Evolutionary conservation across 2,113 vertebrate genomes (phyloP), one percentile per base, ranked within the genome.

Genomic region (Indicator maculatus): DNA sequence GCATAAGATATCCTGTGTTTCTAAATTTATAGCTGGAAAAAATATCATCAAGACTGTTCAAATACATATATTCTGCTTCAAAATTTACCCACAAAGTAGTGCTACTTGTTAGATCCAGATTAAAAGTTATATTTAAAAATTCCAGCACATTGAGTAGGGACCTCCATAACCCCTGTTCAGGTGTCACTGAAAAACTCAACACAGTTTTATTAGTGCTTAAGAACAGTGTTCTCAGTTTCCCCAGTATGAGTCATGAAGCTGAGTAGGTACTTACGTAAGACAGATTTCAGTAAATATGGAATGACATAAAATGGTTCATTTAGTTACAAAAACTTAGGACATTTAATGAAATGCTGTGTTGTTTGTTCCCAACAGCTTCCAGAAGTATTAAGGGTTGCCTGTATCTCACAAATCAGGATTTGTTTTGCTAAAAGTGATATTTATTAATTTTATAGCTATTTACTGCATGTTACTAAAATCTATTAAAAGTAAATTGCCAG

Each of bases 21-120:
- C 94, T 95, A 89, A 93, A 90, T 94, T 52, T 94, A 23, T 66
- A 87, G 73, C 66, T 53, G 61, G 59, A 24, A 93, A 91, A 89
- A 88, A 72, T 13, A 70, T 20, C 23, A 45, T 6, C 38, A 92
- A 64, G 81, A 53, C 61, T 86, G 23, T 82, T 82, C 86, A 41
- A 73, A 81, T 33, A 83, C 31, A 59, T 83, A 45, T 39, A 83
- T 79, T 93, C 75, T 60, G 33, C 52, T 83, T 76, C 24, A 83
- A 65, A 88, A 85, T 69, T 55, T 64, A 87, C 13, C 50, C 16
- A 2, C 47, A 67, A 83, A 83, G 28, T 89, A 70, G 61, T 69
- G 28, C 36, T 52, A 64, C 72, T 81, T 55, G 33, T 88, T 59
- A 72, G 45, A 38, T 88, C n/a, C 11, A n/a, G 58, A 69, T 73